phyloP scores from a whole-genome alignment of 2,113 vertebrate species.

The Psilopsiagon aymara region DNA sequence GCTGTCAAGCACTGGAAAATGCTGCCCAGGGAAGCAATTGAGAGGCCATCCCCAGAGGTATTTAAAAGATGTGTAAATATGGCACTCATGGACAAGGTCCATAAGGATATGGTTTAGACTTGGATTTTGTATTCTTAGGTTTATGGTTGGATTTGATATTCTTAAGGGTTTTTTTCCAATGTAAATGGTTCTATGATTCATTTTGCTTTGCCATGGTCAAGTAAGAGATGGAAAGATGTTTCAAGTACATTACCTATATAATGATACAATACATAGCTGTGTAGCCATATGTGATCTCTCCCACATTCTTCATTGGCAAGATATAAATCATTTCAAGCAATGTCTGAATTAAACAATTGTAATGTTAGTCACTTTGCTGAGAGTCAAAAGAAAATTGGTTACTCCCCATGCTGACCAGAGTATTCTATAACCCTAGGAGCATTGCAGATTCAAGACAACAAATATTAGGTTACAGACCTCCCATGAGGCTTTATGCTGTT shows the following conservation, averaged over 20 bases:
- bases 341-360: background rate
- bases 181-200: background rate
- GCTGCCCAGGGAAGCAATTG: background rate
- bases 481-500: background rate
- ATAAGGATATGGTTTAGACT: background rate
- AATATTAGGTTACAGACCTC: background rate
- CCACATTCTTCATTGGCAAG: background rate
- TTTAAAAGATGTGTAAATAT: background rate
- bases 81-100: background rate
- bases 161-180: background rate
- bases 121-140: background rate
- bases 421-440: background rate
- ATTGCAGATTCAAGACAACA: background rate
- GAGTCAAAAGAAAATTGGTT: background rate
- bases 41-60: background rate
- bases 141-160: background rate
- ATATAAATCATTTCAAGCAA: background rate
- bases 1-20: background rate
- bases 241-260: background rate
- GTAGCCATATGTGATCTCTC: background rate
- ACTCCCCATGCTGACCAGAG: background rate
- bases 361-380: background rate
- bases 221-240: background rate
- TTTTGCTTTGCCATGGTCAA: background rate
- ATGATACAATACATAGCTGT: background rate